A percentile compares a stretch with the other conserved stretches of the same genome.
Evolutionary conservation across 2,888 invertebrate genomes (phyloP).

Genomic region (Onthophagus sagittarius): DNA sequence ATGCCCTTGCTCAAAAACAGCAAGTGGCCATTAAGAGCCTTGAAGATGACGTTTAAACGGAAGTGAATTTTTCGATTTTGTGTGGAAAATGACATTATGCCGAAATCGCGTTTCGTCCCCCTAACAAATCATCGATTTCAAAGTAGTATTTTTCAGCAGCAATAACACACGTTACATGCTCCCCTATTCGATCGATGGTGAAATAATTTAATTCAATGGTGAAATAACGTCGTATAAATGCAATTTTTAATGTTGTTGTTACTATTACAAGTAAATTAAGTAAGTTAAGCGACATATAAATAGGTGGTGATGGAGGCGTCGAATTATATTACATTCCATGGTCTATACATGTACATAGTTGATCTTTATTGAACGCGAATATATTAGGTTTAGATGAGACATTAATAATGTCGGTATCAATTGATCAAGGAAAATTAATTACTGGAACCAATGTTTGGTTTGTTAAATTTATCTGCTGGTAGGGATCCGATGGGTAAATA

Average conservation of each 20-base stretch:
- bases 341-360: background rate
- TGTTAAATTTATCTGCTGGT: background rate
- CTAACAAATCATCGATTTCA: background rate
- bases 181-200: background rate
- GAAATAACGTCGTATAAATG: background rate
- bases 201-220: background rate
- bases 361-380: background rate
- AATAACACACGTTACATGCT: constrained; percentile 2
- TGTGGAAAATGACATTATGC: background rate
- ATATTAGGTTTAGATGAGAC: background rate
- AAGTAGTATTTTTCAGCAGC: constrained; percentile 8
- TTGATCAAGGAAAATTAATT: background rate
- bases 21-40: constrained; percentile 51
- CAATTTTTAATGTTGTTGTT: background rate
- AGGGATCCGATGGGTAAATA: background rate
- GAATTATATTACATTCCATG: background rate
- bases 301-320: background rate
- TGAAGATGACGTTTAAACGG: constrained; percentile 52
- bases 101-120: constrained; percentile 1
- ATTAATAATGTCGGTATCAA: background rate
- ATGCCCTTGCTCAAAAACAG: constrained; percentile 56
- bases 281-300: background rate
- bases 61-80: background rate
- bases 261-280: background rate
- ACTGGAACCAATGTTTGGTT: background rate